These are phyloP conservation scores for Oncopodura yosiiana DNA, from an alignment of 1,140 invertebrate genomes.

Conservation along the genomic window DNA sequence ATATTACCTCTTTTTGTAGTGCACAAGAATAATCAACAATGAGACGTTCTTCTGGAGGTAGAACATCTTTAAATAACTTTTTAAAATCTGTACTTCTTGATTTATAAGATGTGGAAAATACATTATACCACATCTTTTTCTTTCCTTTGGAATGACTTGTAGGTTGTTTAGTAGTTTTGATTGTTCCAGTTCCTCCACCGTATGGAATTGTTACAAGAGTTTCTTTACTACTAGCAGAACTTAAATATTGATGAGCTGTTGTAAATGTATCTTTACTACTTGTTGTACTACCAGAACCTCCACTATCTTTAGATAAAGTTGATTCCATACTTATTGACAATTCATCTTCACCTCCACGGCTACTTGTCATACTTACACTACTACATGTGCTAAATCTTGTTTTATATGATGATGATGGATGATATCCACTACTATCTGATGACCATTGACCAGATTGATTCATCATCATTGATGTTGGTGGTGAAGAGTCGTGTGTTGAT, in stretches of 20 bases:
- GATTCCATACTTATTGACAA: constrained; percentile 11
- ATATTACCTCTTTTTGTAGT: constrained; percentile 87
- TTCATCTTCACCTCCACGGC: neutral
- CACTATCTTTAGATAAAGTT: neutral
- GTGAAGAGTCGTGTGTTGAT: neutral
- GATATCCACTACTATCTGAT: too few relatives aligned
- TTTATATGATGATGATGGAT: too few relatives aligned
- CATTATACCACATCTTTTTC: constrained; percentile 67
- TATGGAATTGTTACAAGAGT: neutral
- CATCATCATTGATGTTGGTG: neutral
- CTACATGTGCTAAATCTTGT: too few relatives aligned
- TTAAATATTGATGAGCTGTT: neutral
- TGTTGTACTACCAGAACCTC: neutral
- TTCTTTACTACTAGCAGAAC: neutral
- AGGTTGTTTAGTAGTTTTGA: neutral
- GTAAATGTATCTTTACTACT: neutral
- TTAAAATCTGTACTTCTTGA: constrained; percentile 85
- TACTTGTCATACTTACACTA: too few relatives aligned
- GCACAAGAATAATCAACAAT: constrained; percentile 95
- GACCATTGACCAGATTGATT: neutral
- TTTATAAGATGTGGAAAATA: constrained; percentile 86
- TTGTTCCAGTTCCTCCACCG: neutral
- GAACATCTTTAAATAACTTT: constrained; percentile 79
- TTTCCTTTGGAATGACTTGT: constrained; percentile 41
- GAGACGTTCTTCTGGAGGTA: constrained; percentile 79